Percentiles rank a stretch among this genome's conserved stretches.
These are phyloP conservation scores for Dryocosmus kuriphilus DNA, from an alignment of 2,888 invertebrate genomes.

Conservation along the genomic window DNA sequence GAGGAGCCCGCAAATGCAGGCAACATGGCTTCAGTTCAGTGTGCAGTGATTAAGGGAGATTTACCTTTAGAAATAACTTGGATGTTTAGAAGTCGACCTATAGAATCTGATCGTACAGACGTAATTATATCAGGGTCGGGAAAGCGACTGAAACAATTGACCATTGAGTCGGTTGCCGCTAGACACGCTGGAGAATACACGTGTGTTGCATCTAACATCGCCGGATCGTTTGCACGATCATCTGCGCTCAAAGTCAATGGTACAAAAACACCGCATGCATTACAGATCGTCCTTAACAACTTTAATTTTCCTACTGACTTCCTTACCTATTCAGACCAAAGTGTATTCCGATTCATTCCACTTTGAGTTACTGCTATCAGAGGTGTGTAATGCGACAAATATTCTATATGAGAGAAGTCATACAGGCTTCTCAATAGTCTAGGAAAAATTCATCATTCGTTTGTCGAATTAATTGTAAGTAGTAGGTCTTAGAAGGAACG, in stretches of 20 bases:
- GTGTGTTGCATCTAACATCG: slow-evolving; percentile 78
- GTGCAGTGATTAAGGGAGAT: slow-evolving; percentile 89
- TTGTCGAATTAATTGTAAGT: neutral
- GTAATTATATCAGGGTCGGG: slow-evolving; percentile 77
- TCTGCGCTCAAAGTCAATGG: slow-evolving; percentile 78
- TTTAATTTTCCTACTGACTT: neutral
- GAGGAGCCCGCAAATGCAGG: slow-evolving; percentile 87
- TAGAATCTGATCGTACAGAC: slow-evolving; percentile 69
- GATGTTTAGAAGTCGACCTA: slow-evolving; percentile 84
- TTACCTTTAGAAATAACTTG: slow-evolving; percentile 88
- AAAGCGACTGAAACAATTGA: slow-evolving; percentile 75
- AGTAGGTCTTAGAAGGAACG: neutral
- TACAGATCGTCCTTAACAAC: neutral
- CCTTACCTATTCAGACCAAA: neutral
- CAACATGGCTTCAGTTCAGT: slow-evolving; percentile 86
- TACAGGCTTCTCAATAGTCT: neutral
- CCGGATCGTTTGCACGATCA: slow-evolving; percentile 77
- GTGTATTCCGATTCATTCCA: neutral
- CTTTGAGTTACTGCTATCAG: neutral
- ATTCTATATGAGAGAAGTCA: neutral
- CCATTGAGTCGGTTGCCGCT: slow-evolving; percentile 77
- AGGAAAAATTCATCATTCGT: neutral
- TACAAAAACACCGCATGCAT: slow-evolving; percentile 59
- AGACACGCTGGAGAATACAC: slow-evolving; percentile 78
- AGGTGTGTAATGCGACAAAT: neutral